phyloP scores from a whole-genome alignment of 2,888 invertebrate species.

The Megamerina dolium region DNA sequence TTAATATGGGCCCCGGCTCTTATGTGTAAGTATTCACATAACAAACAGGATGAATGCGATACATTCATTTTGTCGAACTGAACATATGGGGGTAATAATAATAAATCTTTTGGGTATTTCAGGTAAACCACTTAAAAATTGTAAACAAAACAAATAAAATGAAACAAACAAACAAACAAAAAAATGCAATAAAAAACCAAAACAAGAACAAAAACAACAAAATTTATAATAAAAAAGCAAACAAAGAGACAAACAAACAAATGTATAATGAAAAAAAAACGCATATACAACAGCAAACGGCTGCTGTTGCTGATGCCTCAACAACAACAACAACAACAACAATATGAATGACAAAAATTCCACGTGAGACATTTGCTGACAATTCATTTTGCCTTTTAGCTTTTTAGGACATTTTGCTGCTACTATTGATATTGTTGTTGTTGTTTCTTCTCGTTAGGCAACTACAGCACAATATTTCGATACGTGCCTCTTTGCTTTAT shows the following conservation, averaged over 20 bases:
- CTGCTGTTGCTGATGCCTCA: not conserved
- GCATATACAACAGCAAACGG: no score
- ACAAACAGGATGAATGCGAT: no score
- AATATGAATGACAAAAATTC: not conserved
- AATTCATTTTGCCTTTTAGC: constrained; percentile 14
- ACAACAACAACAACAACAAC: not conserved
- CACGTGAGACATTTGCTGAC: constrained; percentile 12
- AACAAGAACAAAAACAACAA: not conserved
- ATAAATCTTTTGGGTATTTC: no score
- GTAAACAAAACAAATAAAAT: no score
- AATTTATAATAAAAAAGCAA: not conserved
- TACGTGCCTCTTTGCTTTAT: no score
- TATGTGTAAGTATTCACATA: no score
- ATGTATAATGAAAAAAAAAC: not conserved
- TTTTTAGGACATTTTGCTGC: constrained; percentile 6
- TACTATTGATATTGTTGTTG: not conserved
- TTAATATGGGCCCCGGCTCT: no score
- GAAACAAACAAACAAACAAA: no score
- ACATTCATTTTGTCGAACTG: no score
- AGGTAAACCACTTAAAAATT: no score
- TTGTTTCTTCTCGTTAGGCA: not conserved
- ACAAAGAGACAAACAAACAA: not conserved
- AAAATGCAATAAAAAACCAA: not conserved
- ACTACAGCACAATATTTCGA: no score
- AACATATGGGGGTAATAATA: no score